These are phyloP conservation scores for Heterochromis multidens DNA, from an alignment of 2,113 vertebrate genomes.

Conservation along the genomic window DNA sequence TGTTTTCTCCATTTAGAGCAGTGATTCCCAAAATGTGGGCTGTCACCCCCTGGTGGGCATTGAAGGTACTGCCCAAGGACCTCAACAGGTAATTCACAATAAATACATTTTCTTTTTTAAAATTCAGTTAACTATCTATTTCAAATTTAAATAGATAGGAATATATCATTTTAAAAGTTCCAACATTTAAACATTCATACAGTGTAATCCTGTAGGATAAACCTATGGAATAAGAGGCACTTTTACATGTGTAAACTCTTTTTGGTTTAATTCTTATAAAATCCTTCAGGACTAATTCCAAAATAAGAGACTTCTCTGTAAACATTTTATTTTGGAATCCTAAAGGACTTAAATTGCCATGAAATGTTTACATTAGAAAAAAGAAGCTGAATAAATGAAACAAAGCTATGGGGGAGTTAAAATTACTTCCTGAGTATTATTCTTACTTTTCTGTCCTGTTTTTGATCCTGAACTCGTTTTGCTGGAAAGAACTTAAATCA, in stretches of 20 bases:
- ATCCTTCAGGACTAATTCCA: too few species aligned
- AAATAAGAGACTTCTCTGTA: too few species aligned
- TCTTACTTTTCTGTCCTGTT: not conserved
- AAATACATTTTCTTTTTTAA: not conserved
- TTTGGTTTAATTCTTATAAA: not conserved
- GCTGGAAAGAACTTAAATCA: not conserved
- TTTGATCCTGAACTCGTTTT: not conserved
- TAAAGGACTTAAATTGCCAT: not conserved
- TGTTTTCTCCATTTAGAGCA: not conserved
- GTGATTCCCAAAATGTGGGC: not conserved
- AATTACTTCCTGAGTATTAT: not conserved
- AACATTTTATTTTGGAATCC: too few species aligned
- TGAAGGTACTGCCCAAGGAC: not conserved
- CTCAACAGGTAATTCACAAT: not conserved
- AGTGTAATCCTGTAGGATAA: not conserved
- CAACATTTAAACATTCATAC: not conserved
- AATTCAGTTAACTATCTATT: not conserved
- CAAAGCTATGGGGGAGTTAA: not conserved
- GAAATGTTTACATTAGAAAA: not conserved
- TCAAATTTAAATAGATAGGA: too few species aligned
- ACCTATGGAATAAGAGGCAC: not conserved
- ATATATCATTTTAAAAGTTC: too few species aligned
- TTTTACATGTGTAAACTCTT: not conserved
- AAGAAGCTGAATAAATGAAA: not conserved
- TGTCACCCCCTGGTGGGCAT: fast-evolving